phyloP scores from a whole-genome alignment of 2,797 vertebrate genomes.

The Sebastiscus albofasciatus region DNA sequence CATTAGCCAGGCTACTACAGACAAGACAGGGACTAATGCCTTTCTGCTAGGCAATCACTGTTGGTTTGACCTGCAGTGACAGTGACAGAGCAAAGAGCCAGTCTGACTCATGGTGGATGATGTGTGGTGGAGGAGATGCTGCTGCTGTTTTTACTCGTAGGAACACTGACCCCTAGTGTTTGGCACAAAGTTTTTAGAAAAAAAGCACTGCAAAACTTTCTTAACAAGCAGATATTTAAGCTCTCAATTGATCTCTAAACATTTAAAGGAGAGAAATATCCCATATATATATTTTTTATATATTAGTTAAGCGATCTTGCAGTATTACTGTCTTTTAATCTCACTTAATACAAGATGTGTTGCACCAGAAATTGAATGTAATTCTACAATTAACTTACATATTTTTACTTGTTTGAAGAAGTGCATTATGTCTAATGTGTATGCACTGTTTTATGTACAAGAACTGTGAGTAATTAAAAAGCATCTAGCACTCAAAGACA shows the following conservation, averaged over 20 bases:
- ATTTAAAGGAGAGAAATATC: not conserved
- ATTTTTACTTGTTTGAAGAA: not conserved
- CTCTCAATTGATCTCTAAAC: not conserved
- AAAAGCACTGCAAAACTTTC: not conserved
- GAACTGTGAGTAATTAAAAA: not conserved
- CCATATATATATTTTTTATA: not conserved
- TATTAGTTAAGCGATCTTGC: not conserved
- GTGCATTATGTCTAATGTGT: too few relatives aligned
- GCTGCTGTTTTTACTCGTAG: conserved; percentile 13
- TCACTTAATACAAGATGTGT: not conserved
- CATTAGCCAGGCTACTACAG: conserved; percentile 10
- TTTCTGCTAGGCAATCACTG: conserved; percentile 7
- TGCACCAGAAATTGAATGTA: not conserved
- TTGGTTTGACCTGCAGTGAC: conserved; percentile 16
- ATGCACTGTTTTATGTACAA: not conserved
- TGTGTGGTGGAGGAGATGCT: not conserved
- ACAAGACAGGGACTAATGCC: conserved; percentile 5
- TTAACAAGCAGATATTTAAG: not conserved
- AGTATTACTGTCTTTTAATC: not conserved
- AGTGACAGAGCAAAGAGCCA: conserved; percentile 23
- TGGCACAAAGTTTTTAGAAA: not conserved
- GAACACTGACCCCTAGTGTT: conserved; percentile 77
- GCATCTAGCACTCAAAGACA: not conserved
- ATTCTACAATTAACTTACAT: not conserved
- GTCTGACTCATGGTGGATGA: not conserved